Conservation (phyloP, 2,113 vertebrate genomes). For the Ictidomys tridecemlineatus region DNA sequence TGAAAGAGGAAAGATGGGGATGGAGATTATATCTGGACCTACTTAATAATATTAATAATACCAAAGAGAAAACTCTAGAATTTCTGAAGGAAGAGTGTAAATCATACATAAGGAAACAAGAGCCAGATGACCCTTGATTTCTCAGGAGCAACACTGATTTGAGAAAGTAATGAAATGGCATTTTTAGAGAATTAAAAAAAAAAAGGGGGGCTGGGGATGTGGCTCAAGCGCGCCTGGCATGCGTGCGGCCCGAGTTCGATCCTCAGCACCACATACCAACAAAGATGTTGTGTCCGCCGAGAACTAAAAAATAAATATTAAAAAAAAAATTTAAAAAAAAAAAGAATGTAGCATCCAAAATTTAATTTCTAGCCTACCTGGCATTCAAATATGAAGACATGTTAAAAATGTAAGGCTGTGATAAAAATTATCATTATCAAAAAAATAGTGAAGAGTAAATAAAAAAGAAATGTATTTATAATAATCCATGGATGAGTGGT, state of each 20-base stretch:
- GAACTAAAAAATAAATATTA: no score
- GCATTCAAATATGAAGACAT: constrained; percentile 49
- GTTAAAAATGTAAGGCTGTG: constrained; percentile 59
- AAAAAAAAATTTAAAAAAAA: no score
- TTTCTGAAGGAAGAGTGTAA: background rate
- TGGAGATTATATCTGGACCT: background rate
- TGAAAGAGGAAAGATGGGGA: background rate
- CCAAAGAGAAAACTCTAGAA: background rate
- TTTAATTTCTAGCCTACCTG: constrained; percentile 57
- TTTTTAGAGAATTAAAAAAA: constrained; percentile 25
- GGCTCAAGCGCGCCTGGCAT: no score
- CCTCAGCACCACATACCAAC: no score
- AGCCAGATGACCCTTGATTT: constrained; percentile 37
- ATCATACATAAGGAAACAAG: background rate
- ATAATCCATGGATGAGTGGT: background rate
- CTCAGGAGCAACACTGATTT: background rate
- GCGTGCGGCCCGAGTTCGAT: no score
- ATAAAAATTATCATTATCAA: background rate
- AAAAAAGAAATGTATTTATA: background rate
- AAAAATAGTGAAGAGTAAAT: background rate
- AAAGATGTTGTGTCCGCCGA: no score
- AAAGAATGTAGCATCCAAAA: constrained; percentile 29
- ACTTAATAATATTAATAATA: background rate
- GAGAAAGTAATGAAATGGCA: constrained; percentile 53
- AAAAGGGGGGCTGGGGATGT: no score